Conservation (phyloP, 2,113 vertebrate genomes). For the Lophotis ruficrista region DNA sequence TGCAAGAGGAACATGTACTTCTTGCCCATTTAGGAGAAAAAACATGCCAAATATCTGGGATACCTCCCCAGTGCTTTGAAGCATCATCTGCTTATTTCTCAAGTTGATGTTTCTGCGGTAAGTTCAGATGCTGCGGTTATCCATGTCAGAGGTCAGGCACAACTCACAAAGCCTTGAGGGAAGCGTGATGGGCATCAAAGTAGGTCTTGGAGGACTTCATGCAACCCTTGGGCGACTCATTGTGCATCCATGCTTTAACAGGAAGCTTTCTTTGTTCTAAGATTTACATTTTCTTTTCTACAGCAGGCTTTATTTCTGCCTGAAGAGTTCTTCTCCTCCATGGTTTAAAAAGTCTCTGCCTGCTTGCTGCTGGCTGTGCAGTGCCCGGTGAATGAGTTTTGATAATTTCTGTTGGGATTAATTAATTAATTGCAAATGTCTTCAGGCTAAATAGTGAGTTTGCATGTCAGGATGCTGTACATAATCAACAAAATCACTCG, state of each 20-base stretch:
- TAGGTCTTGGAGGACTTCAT: conserved; percentile 12
- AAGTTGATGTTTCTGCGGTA: background rate
- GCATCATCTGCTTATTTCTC: background rate
- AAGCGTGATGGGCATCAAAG: background rate
- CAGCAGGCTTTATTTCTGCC: conserved; percentile 50
- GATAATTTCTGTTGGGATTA: conserved; percentile 68
- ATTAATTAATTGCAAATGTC: conserved; percentile 67
- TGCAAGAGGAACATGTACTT: background rate
- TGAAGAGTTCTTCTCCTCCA: background rate
- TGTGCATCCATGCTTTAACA: conserved; percentile 44
- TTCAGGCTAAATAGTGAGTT: conserved; percentile 42
- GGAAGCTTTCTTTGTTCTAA: conserved; percentile 23
- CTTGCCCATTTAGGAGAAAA: background rate
- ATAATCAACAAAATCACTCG: conserved; percentile 49
- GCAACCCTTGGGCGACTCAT: conserved; percentile 18
- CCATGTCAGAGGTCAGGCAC: background rate
- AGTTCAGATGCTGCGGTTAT: background rate
- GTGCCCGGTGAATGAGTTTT: conserved; percentile 27
- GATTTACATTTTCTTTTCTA: conserved; percentile 55
- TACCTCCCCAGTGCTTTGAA: background rate
- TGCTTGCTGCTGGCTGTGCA: conserved; percentile 57
- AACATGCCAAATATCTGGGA: background rate
- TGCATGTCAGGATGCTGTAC: conserved; percentile 58
- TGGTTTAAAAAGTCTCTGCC: conserved; percentile 17
- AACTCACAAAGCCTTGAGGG: background rate